These are phyloP conservation scores for Hydrozoanthus tunicans DNA, from an alignment of 64 coral and sea anemone genomes.

Conservation along the genomic window DNA sequence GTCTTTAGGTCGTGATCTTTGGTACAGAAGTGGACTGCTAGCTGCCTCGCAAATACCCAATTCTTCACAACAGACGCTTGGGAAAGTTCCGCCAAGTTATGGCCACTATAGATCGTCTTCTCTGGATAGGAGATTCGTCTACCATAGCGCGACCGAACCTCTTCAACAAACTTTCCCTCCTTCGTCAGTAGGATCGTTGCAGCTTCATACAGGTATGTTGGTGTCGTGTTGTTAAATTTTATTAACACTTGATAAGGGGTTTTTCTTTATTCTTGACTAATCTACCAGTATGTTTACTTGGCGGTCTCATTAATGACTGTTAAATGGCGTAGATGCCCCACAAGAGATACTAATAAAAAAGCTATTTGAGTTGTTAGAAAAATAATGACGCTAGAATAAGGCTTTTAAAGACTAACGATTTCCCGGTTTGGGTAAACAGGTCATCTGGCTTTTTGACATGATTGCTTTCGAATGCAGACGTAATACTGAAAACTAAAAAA, in stretches of 20 bases:
- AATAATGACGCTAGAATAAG: slow-evolving; percentile 16
- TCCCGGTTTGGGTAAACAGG: slow-evolving; percentile 9
- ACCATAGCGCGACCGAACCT: neutral
- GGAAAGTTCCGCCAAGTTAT: slow-evolving; percentile 20
- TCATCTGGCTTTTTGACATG: neutral
- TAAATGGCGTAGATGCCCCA: slow-evolving; percentile 50
- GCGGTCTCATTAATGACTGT: slow-evolving; percentile 46
- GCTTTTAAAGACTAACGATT: slow-evolving; percentile 29
- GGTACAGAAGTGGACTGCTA: slow-evolving; percentile 42
- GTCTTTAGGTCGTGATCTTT: slow-evolving; percentile 2
- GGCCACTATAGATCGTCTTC: slow-evolving; percentile 11
- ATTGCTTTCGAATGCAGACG: neutral
- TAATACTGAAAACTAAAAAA: neutral
- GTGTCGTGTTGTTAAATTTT: slow-evolving; percentile 26
- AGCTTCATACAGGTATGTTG: slow-evolving; percentile 32
- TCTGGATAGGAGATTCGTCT: slow-evolving; percentile 14
- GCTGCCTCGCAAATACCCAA: slow-evolving; percentile 25
- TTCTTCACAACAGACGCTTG: slow-evolving; percentile 1
- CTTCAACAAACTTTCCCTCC: slow-evolving; percentile 27
- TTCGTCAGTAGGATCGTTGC: slow-evolving; percentile 31
- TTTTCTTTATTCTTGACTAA: slow-evolving; percentile 50
- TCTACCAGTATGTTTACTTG: slow-evolving; percentile 35
- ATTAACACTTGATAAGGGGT: slow-evolving; percentile 41
- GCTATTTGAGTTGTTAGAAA: slow-evolving; percentile 31
- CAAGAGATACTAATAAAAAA: slow-evolving; percentile 41